Evolutionary conservation across 2,888 invertebrate genomes (phyloP).

Genomic region (Autographa gamma): DNA sequence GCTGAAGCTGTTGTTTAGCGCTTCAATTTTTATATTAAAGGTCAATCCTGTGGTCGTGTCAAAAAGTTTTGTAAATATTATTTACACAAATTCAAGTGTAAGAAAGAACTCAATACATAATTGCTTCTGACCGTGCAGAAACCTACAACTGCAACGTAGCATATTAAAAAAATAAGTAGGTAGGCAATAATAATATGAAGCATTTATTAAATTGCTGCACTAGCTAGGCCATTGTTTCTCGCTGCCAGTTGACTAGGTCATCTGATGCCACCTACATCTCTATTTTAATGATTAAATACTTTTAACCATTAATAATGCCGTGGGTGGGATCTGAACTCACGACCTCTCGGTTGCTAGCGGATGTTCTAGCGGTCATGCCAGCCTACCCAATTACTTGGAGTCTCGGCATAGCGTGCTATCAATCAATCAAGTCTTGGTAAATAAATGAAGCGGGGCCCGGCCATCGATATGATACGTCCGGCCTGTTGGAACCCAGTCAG

Average conservation of each 20-base stretch:
- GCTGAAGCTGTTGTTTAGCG: background rate
- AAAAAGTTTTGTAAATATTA: background rate
- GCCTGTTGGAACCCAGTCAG: constrained; percentile 3
- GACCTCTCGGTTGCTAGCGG: constrained; percentile 5
- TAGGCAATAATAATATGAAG: background rate
- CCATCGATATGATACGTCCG: constrained; percentile 36
- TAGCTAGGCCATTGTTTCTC: background rate
- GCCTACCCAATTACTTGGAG: background rate
- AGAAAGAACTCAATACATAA: too few relatives aligned
- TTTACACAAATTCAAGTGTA: background rate
- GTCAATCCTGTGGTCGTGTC: background rate
- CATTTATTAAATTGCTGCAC: background rate
- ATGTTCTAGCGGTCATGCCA: constrained; percentile 3
- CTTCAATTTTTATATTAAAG: background rate
- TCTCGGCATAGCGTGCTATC: constrained; percentile 36
- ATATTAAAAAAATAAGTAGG: too few relatives aligned
- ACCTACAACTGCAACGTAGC: too few relatives aligned
- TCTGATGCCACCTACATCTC: constrained; percentile 4
- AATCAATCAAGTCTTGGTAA: constrained; percentile 23
- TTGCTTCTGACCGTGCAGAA: too few relatives aligned
- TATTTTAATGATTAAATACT: background rate
- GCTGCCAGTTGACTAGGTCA: background rate
- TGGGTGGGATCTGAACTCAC: constrained; percentile 5
- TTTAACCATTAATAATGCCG: constrained; percentile 5
- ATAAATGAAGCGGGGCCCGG: constrained; percentile 20